Conservation (phyloP, 1,140 invertebrate genomes). For the Helicoverpa zea region DNA sequence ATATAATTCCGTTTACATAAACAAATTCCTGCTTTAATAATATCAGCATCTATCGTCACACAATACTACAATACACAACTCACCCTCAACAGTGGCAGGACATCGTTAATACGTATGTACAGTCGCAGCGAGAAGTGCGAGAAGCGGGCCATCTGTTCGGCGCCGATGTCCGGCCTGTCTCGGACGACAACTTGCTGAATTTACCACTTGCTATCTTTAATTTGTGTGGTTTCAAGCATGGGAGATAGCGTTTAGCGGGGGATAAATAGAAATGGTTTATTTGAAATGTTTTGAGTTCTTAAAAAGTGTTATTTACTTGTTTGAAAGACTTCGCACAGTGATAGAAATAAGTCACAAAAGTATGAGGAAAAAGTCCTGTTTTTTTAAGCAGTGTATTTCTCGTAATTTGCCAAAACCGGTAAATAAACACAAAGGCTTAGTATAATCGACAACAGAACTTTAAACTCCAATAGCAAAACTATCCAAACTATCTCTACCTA, state of each 20-base stretch:
- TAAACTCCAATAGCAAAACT: not conserved
- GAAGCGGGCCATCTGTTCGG: slow-evolving; percentile 40
- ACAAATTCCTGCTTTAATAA: not conserved
- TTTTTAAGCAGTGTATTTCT: too few species aligned
- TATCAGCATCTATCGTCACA: not conserved
- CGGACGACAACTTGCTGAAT: slow-evolving; percentile 35
- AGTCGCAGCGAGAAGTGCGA: slow-evolving; percentile 13
- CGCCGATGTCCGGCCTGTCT: slow-evolving; percentile 36
- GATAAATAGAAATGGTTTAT: not conserved
- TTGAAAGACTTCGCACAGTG: too few species aligned
- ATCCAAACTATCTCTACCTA: not conserved
- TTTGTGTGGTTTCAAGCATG: not conserved
- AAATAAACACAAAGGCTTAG: not conserved
- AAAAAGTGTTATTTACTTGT: too few species aligned
- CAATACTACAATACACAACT: not conserved
- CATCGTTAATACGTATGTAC: slow-evolving; percentile 27
- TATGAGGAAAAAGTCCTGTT: too few species aligned
- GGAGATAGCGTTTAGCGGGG: not conserved
- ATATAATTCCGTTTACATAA: not conserved
- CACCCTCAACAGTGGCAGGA: not conserved
- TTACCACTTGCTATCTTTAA: slow-evolving; percentile 44
- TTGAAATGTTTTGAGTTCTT: not conserved
- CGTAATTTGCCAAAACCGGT: too few species aligned
- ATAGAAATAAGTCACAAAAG: too few species aligned
- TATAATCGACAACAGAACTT: slow-evolving; percentile 11